These are phyloP conservation scores for Caenorhabditis panamensis DNA, from an alignment of 2,888 invertebrate genomes.

Conservation along the genomic window DNA sequence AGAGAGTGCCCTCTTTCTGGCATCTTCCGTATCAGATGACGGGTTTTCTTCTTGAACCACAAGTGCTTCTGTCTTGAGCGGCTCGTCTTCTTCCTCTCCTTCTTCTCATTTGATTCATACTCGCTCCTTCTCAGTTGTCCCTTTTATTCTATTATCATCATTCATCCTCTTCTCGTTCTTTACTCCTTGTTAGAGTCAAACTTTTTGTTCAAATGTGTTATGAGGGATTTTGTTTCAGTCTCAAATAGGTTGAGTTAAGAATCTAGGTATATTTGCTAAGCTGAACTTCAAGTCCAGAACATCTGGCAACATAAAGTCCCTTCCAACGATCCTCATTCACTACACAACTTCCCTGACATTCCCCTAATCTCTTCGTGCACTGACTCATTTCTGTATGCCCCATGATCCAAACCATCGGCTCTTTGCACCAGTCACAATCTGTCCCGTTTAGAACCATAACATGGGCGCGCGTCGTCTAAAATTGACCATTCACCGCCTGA, in stretches of 20 bases:
- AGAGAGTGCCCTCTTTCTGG: conserved; percentile 8
- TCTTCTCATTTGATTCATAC: conserved; percentile 17
- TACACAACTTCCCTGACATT: no score
- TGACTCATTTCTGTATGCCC: neutral
- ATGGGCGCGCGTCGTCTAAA: conserved; percentile 9
- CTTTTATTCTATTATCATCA: conserved; percentile 23
- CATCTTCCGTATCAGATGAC: conserved; percentile 44
- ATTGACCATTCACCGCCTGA: conserved; percentile 27
- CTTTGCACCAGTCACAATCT: neutral
- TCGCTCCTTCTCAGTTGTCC: conserved; percentile 9
- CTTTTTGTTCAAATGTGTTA: no score
- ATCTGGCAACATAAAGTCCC: no score
- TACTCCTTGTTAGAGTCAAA: neutral
- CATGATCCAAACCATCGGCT: neutral
- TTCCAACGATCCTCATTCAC: no score
- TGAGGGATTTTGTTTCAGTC: no score
- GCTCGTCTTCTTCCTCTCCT: conserved; percentile 9
- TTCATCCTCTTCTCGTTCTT: conserved; percentile 7
- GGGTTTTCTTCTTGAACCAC: conserved; percentile 14
- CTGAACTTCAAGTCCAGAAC: no score
- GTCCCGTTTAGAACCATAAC: neutral
- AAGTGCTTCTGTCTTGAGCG: conserved; percentile 21
- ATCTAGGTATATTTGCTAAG: no score
- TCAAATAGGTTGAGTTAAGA: neutral
- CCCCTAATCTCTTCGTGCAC: neutral